Evolutionary conservation across 1,140 invertebrate genomes (phyloP).

Genomic region (Penaeus vannamei): DNA sequence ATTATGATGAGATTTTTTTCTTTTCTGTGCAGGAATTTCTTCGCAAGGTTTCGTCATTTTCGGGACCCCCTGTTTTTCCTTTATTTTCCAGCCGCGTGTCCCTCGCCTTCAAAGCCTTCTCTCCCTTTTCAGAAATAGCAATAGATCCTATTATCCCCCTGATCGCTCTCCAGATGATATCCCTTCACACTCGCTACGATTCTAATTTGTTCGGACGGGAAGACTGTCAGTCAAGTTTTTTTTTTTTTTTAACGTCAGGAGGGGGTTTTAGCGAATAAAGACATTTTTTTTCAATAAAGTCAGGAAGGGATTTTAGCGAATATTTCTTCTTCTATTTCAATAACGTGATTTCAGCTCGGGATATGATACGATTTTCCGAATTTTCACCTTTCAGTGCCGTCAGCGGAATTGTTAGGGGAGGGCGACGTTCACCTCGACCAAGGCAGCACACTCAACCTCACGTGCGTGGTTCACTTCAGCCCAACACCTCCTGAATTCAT

Average conservation of each 20-base stretch:
- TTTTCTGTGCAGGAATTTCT: too few relatives aligned
- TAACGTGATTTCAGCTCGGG: background rate
- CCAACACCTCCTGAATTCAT: slow-evolving; percentile 85
- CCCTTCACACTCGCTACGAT: background rate
- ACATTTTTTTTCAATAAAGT: too few relatives aligned
- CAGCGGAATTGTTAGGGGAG: slow-evolving; percentile 85
- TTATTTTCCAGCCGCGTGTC: too few relatives aligned
- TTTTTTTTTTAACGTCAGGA: background rate
- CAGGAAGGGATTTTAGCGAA: too few relatives aligned
- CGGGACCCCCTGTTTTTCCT: too few relatives aligned
- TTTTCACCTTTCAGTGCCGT: slow-evolving; percentile 80
- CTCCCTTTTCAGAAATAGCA: background rate
- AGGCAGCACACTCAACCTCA: slow-evolving; percentile 89
- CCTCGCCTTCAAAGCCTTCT: too few relatives aligned
- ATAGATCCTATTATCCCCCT: background rate
- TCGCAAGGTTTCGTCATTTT: too few relatives aligned
- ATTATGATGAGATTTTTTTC: too few relatives aligned
- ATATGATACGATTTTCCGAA: background rate
- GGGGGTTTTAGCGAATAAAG: too few relatives aligned
- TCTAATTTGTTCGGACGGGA: background rate
- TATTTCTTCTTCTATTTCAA: too few relatives aligned
- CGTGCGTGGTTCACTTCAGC: slow-evolving; percentile 82
- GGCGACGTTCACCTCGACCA: slow-evolving; percentile 86
- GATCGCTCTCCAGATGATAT: background rate
- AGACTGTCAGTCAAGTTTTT: background rate